phyloP scores from a whole-genome alignment of 2,888 invertebrate species.

The Vesta saturnalis region DNA sequence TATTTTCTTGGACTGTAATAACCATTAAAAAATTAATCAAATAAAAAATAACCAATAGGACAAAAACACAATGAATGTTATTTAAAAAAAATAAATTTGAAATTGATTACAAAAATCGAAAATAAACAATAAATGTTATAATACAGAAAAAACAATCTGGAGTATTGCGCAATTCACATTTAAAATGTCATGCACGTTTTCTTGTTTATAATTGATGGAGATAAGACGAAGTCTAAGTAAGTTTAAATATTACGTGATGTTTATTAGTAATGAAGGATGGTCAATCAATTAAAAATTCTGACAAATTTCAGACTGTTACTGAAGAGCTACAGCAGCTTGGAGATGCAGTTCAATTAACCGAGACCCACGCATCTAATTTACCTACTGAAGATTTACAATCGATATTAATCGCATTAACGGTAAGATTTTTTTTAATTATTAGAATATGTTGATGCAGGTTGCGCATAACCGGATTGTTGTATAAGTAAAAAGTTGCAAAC shows the following conservation, averaged over 20 bases:
- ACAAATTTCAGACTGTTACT: conserved; percentile 57
- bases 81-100: no score
- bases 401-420: conserved; percentile 78
- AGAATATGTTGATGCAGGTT: no score
- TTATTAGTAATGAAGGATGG: conserved; percentile 1
- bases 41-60: no score
- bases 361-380: conserved; percentile 73
- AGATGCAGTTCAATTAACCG: conserved; percentile 73
- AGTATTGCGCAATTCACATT: not conserved
- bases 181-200: conserved; percentile 8
- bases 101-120: no score
- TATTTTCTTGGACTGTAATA: no score
- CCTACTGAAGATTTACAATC: conserved; percentile 76
- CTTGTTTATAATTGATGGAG: conserved; percentile 4
- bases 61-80: no score
- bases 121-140: no score
- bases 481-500: not conserved
- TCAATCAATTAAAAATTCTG: conserved; percentile 22
- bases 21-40: no score
- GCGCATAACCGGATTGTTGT: no score
- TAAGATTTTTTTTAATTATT: no score
- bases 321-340: conserved; percentile 76
- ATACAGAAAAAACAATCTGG: not conserved
- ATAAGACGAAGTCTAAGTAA: no score
- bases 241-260: conserved; percentile 2